A percentile compares a stretch with the other conserved stretches of the same genome.
Evolutionary conservation across 2,888 invertebrate species (phyloP).

Genomic region (Lepidocyrtoides sp.): DNA sequence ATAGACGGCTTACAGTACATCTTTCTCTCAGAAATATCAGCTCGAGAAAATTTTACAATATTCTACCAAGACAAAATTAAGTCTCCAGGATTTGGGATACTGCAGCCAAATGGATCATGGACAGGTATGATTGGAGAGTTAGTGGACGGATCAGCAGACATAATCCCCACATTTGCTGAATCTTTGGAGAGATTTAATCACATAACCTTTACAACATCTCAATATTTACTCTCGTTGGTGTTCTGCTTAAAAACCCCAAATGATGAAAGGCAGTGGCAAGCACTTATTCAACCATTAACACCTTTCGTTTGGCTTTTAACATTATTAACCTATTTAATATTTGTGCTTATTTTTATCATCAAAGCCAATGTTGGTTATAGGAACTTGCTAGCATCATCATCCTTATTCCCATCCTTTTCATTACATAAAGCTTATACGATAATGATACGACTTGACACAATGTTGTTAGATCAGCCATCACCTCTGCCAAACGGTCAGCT

Average conservation of each 20-base stretch:
- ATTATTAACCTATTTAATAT: conserved; percentile 7
- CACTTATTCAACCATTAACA: conserved; percentile 36
- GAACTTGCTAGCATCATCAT: background rate
- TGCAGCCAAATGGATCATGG: conserved; percentile 39
- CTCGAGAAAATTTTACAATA: conserved; percentile 1
- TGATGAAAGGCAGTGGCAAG: conserved; percentile 14
- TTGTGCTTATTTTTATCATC: background rate
- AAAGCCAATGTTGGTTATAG: background rate
- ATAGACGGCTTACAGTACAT: conserved; percentile 11
- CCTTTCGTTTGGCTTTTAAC: conserved; percentile 31
- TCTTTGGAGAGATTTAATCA: background rate
- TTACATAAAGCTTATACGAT: background rate
- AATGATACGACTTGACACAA: background rate
- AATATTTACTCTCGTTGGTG: background rate
- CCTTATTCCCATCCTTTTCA: background rate
- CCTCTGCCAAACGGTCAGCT: background rate
- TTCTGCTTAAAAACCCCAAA: conserved; percentile 19
- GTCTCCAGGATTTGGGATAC: conserved; percentile 35
- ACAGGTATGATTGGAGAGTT: conserved; percentile 32
- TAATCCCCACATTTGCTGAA: background rate
- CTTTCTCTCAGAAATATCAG: background rate
- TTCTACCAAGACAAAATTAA: background rate
- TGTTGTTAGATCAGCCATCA: conserved; percentile 29
- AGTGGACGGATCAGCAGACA: background rate
- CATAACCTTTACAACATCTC: background rate